Percentiles rank a stretch among this genome's conserved stretches.
Evolutionary conservation across 2,113 vertebrate genomes (phyloP).

Genomic region (Origma solitaria): DNA sequence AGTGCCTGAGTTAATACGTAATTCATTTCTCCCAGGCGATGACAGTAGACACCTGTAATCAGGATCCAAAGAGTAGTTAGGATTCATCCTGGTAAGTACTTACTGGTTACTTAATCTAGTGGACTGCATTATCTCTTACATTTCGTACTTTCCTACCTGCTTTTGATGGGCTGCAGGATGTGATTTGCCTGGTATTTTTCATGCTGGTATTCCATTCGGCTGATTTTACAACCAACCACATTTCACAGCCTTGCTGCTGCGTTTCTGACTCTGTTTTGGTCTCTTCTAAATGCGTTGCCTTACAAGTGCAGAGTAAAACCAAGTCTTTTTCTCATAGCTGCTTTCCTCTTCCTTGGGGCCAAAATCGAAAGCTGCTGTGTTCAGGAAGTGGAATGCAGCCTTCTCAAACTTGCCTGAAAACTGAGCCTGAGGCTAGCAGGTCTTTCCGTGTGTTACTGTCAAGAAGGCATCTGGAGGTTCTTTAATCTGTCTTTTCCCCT

Average conservation of each 20-base stretch:
- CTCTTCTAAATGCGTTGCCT: neutral
- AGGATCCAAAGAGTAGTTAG: neutral
- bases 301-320: neutral
- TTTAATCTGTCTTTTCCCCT: neutral
- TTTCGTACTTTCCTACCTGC: neutral
- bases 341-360: neutral
- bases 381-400: slow-evolving; percentile 21
- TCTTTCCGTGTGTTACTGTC: neutral
- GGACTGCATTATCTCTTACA: neutral
- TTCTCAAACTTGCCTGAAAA: slow-evolving; percentile 1
- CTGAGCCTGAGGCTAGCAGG: neutral
- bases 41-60: neutral
- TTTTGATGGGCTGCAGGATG: neutral
- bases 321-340: neutral
- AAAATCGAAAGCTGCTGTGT: neutral
- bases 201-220: neutral
- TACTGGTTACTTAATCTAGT: neutral
- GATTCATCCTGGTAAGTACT: neutral
- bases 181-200: neutral
- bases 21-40: neutral
- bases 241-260: neutral
- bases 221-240: neutral
- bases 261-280: neutral
- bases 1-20: neutral
- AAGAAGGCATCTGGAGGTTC: neutral